A percentile compares a stretch with the other conserved stretches of the same genome.
phyloP scores from a whole-genome alignment of 2,113 vertebrate species.

The Geothlypis trichas region DNA sequence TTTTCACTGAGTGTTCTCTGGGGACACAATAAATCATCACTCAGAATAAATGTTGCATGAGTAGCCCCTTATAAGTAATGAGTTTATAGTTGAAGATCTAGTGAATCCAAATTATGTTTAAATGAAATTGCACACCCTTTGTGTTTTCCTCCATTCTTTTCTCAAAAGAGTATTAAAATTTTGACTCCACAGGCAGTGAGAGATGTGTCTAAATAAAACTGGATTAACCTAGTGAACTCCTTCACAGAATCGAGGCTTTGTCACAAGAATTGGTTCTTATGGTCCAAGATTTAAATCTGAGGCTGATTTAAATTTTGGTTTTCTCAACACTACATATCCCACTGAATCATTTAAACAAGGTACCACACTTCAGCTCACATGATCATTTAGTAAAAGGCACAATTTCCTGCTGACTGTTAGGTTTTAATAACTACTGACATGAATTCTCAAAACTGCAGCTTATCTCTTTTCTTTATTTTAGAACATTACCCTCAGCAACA shows the following conservation, averaged over 20 bases:
- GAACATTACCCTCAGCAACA: neutral
- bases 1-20: neutral
- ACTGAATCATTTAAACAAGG: neutral
- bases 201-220: neutral
- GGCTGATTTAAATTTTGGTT: neutral
- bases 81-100: constrained; percentile 5
- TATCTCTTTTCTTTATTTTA: neutral
- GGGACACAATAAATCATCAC: constrained; percentile 27
- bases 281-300: neutral
- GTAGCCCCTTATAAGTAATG: constrained; percentile 33
- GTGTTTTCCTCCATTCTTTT: neutral
- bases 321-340: neutral
- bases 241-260: neutral
- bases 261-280: neutral
- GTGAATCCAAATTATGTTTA: constrained; percentile 12
- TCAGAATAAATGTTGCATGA: constrained; percentile 28
- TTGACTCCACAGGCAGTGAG: neutral
- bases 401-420: neutral
- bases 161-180: neutral
- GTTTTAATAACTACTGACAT: neutral
- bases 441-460: neutral
- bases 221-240: neutral
- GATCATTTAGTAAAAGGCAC: neutral
- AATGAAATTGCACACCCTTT: neutral
- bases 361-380: neutral